Evolutionary conservation across 2,888 invertebrate genomes (phyloP).

Genomic region (Lasioglossum zephyrum): DNA sequence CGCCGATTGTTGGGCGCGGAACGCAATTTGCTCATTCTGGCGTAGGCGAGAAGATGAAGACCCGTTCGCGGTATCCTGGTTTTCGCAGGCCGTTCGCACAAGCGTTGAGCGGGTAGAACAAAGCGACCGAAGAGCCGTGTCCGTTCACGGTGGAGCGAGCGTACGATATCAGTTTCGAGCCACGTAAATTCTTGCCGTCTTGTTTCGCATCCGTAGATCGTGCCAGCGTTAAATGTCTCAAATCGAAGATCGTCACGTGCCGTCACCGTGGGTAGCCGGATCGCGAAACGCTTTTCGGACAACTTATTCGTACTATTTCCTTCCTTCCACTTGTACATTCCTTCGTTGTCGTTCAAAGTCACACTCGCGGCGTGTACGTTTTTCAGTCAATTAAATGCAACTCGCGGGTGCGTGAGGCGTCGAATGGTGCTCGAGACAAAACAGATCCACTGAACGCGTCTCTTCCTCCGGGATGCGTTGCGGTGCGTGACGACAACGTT

Average conservation of each 20-base stretch:
- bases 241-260: conserved; percentile 34
- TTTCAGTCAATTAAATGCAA: conserved; percentile 33
- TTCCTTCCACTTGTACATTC: conserved; percentile 34
- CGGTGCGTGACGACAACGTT: conserved; percentile 34
- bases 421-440: conserved; percentile 7
- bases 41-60: conserved; percentile 37
- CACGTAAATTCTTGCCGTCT: conserved; percentile 38
- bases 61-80: conserved; percentile 45
- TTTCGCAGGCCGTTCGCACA: conserved; percentile 36
- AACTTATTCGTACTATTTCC: not conserved
- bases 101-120: conserved; percentile 30
- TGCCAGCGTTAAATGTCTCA: conserved; percentile 11
- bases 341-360: conserved; percentile 17
- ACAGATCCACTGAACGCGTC: not conserved
- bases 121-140: conserved; percentile 23
- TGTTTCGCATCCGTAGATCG: conserved; percentile 21
- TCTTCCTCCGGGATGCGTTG: not conserved
- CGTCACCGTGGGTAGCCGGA: conserved; percentile 5
- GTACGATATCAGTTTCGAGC: conserved; percentile 21
- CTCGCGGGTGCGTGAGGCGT: not conserved
- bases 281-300: not conserved
- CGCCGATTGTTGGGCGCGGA: conserved; percentile 36
- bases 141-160: conserved; percentile 40
- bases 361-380: not conserved
- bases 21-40: conserved; percentile 63